Percentiles rank a stretch among this genome's conserved stretches.
Evolutionary conservation across 1,140 invertebrate species (phyloP).

Genomic region (Sycophila sp.): DNA sequence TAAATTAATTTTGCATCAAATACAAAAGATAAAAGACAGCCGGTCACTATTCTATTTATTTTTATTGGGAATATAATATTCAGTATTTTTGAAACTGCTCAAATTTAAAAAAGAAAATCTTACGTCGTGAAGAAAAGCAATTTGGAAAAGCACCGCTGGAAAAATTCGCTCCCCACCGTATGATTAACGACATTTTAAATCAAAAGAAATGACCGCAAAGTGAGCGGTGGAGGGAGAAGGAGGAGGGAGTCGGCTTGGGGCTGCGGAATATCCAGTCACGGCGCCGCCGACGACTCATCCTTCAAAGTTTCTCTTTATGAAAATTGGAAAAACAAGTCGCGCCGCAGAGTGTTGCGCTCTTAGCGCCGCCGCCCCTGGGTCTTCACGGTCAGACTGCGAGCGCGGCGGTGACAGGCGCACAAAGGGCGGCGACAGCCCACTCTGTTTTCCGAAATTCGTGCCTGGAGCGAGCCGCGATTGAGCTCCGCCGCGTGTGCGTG

Average conservation of each 20-base stretch:
- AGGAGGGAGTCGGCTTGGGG: neutral
- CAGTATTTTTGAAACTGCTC: too few species aligned
- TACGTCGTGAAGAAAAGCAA: too few species aligned
- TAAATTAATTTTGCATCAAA: too few species aligned
- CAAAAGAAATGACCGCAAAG: conserved; percentile 29
- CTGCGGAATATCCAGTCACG: conserved; percentile 21
- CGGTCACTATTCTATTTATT: too few species aligned
- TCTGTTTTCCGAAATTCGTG: conserved; percentile 54
- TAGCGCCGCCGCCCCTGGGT: conserved; percentile 14
- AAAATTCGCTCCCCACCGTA: neutral
- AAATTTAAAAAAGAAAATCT: neutral
- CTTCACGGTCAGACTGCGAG: conserved; percentile 28
- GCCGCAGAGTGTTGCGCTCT: neutral
- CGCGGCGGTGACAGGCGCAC: conserved; percentile 53
- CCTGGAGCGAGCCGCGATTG: conserved; percentile 45
- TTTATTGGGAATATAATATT: too few species aligned
- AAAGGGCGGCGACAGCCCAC: conserved; percentile 41
- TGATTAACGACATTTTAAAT: conserved; percentile 39
- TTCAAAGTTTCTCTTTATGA: conserved; percentile 31
- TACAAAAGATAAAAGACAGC: too few species aligned
- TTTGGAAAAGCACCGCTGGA: too few species aligned
- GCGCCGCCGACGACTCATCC: conserved; percentile 19
- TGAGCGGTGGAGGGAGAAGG: neutral
- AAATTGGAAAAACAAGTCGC: conserved; percentile 34
- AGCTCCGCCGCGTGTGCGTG: conserved; percentile 37